Evolutionary conservation across 2,797 vertebrate genomes (phyloP).

Genomic region (Cirrhinus mrigala): DNA sequence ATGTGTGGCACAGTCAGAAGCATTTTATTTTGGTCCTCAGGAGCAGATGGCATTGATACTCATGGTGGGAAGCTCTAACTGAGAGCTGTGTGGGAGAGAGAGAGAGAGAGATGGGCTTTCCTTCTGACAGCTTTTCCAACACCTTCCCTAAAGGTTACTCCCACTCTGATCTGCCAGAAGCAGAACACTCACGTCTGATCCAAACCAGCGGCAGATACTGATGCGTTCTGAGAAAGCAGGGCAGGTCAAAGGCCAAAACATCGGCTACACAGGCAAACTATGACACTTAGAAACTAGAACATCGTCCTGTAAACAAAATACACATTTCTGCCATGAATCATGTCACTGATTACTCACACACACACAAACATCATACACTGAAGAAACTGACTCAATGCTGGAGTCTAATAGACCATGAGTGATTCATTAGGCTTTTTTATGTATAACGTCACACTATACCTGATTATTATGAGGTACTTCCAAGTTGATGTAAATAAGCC

Average conservation of each 20-base stretch:
- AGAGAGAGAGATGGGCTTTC: constrained; percentile 41
- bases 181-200: background rate
- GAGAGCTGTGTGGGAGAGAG: constrained; percentile 36
- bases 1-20: constrained; percentile 32
- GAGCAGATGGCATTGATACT: constrained; percentile 57
- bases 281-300: background rate
- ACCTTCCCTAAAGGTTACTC: constrained; percentile 44
- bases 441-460: background rate
- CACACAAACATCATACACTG: background rate
- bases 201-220: constrained; percentile 18
- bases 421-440: background rate
- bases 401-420: background rate
- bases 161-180: constrained; percentile 15
- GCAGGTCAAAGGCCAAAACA: background rate
- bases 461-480: background rate
- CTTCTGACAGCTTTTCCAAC: constrained; percentile 20
- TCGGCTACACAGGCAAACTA: background rate
- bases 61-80: constrained; percentile 30
- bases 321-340: background rate
- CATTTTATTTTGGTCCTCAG: constrained; percentile 53
- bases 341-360: background rate
- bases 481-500: too few species aligned
- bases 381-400: background rate
- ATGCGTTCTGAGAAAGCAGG: background rate
- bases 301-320: background rate